Base-by-base conservation (phyloP, 2,797 vertebrate genomes). In the Leontocebus nigricollis region DNA sequence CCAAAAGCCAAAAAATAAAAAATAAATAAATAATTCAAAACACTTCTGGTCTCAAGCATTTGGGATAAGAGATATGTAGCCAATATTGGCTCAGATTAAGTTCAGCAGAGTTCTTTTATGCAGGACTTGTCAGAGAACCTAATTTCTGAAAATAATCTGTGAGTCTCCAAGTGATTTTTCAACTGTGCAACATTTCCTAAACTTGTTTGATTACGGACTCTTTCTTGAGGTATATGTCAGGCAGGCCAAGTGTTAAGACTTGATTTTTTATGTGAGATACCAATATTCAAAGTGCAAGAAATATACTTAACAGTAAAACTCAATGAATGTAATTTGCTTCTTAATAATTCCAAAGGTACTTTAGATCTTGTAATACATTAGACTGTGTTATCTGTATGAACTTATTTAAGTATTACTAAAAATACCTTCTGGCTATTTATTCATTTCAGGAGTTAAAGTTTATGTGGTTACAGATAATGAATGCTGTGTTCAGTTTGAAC, bases 261-360 rank as follows among this genome's bases (percentile, higher is more conserved):
- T 67, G 84, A 80, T 83, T 70, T 64, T 77, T 93, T 55, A 13
- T 4, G 2, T 44, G 59, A 79, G 73, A 67, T 76, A 50, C 46
- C 50, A 67, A 1, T 91, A 94, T 92, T 95, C 88, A 95, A 80
- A 88, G 93, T 83, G 76, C 59, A 94, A 96, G 81, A 93, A 93
- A 88, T 80, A 75, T 0, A 39, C 41, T 61, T 89, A 70, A 52
- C 84, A 81, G 41, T 82, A 82, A 75, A 92, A 75, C 70, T 87
- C 93, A 93, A 2, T 48, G 61, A 85, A 39, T 39, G 3, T 39
- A 17, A 85, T 85, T 88, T 93, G 73, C 77, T 93, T 70, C 81
- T 95, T 92, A 92, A 90, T 88, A 83, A 92, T 88, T 96, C 77
- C 81, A 94, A 84, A 96, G 89, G 87, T 94, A 59, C 27, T 88